Percentiles rank a stretch among this genome's conserved stretches.
Evolutionary conservation across 1,140 invertebrate genomes (phyloP).

Genomic region (Hyphantria cunea): DNA sequence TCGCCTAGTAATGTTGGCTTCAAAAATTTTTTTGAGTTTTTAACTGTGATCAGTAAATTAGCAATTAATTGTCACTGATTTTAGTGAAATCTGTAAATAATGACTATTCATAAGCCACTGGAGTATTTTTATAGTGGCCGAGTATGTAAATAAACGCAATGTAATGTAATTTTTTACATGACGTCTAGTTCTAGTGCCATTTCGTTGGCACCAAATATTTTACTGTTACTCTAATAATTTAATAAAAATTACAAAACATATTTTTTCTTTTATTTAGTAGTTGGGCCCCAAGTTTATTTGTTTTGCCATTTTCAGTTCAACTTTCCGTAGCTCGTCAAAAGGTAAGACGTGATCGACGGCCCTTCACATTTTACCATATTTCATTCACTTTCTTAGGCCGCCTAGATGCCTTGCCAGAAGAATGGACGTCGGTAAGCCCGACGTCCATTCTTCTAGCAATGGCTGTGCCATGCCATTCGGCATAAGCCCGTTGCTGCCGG

Average conservation of each 20-base stretch:
- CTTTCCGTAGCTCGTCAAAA: too few species aligned
- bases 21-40: slow-evolving; percentile 1
- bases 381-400: too few species aligned
- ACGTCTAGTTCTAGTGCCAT: slow-evolving; percentile 25
- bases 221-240: slow-evolving; percentile 31
- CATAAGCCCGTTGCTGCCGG: too few species aligned
- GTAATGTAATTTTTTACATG: slow-evolving; percentile 30
- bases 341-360: too few species aligned
- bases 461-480: too few species aligned
- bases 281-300: too few species aligned
- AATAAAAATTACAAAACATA: slow-evolving; percentile 18
- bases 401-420: too few species aligned
- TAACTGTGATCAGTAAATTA: slow-evolving; percentile 7
- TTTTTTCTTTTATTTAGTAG: background rate
- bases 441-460: too few species aligned
- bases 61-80: slow-evolving; percentile 10
- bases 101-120: slow-evolving; percentile 3
- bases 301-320: too few species aligned
- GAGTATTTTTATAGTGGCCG: slow-evolving; percentile 8
- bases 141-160: slow-evolving; percentile 12
- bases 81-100: slow-evolving; percentile 18
- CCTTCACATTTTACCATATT: too few species aligned
- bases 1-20: background rate
- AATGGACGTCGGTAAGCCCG: too few species aligned
- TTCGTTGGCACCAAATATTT: slow-evolving; percentile 27